These are phyloP conservation scores for Cotesia vestalis DNA, from an alignment of 1,140 invertebrate species.

Conservation along the genomic window DNA sequence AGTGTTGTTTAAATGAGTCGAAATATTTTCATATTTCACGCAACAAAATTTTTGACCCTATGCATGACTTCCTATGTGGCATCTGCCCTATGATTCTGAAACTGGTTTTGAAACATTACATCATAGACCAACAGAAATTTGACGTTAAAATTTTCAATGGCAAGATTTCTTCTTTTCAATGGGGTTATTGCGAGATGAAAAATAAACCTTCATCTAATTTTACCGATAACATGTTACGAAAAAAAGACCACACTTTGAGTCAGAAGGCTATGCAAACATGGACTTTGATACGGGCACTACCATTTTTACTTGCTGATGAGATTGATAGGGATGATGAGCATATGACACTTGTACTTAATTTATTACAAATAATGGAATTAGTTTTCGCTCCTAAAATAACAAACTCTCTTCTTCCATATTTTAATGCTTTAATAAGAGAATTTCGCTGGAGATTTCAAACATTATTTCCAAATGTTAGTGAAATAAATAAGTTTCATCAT, in stretches of 20 bases:
- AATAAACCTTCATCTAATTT: constrained; percentile 49
- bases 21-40: constrained; percentile 41
- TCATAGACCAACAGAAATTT: constrained; percentile 32
- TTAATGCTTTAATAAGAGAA: constrained; percentile 13
- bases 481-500: constrained; percentile 38
- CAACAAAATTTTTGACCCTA: constrained; percentile 43
- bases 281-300: constrained; percentile 42
- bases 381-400: constrained; percentile 42
- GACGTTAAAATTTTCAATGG: constrained; percentile 38
- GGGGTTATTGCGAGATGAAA: constrained; percentile 40
- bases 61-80: constrained; percentile 43
- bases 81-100: constrained; percentile 40
- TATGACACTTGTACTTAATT: constrained; percentile 40
- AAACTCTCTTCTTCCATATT: constrained; percentile 37
- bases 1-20: constrained; percentile 37
- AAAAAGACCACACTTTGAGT: constrained; percentile 39
- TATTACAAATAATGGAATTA: constrained; percentile 48
- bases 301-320: constrained; percentile 44
- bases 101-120: constrained; percentile 36
- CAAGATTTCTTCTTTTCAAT: constrained; percentile 40
- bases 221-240: constrained; percentile 38
- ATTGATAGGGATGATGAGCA: constrained; percentile 38
- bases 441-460: not conserved
- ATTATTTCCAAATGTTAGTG: not conserved
- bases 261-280: constrained; percentile 49